Evolutionary conservation across 64 coral and sea anemone species (phyloP), one percentile per base, ranked within the genome.

Genomic region (Astreopora myriophthalma): DNA sequence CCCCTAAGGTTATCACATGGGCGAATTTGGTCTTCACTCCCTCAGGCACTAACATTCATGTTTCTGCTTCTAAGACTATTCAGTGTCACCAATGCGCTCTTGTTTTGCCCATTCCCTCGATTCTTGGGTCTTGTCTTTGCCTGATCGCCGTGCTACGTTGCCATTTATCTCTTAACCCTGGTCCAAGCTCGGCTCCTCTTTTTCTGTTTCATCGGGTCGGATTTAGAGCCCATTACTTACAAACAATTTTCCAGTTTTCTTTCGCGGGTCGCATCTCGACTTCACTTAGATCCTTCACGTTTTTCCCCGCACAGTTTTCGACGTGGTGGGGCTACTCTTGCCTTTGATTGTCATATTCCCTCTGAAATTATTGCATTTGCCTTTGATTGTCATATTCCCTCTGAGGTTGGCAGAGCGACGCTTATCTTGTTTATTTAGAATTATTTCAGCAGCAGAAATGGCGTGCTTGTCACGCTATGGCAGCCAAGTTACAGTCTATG

Each of bases 1-100:
- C 67, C n/a, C 11, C 61, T 46, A 87, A 87, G 27, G 38, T 69
- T 40, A 67, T 87, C 44, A 69, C 84, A n/a, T 0, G 65, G 84
- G 64, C 26, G 28, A 66, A 44, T 75, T 75, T 75, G 72, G 72
- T 44, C 39, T 75, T 75, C 22, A 75, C 37, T 9, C 20, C 37
- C n/a, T 19, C 37, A 22, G 72, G 72, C 16, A 36, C 36, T 20
- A 46, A 75, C 11, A 75, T 75, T n/a, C 72, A 75, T 75, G 72
- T 42, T 36, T 75, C 72, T 1, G 72, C 72, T n/a, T 22, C 72
- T 0, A 75, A 75, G 72, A 75, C 72, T n/a, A 75, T 44, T 46
- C 72, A 75, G 72, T 42, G 72, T 24, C 72, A 75, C 34, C 72
- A 75, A 46, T 3, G 36, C 19, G 17, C 72, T 75, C 72, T 75